Base-by-base conservation (phyloP, 2,888 invertebrate genomes). In the Chrysopilus asiliformis region DNA sequence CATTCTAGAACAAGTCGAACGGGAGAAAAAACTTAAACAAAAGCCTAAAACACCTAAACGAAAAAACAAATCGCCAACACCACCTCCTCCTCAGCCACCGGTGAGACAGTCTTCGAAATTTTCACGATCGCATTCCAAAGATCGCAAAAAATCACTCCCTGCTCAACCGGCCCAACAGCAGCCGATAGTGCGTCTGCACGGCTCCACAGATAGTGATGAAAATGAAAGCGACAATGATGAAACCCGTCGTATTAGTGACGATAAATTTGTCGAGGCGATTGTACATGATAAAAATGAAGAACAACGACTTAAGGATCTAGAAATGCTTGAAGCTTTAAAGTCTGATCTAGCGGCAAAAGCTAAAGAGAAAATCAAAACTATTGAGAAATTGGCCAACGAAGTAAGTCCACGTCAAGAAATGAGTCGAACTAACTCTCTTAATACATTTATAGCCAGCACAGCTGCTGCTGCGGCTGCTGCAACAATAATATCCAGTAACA, bases 311-410 rank as follows among this genome's bases (percentile, higher is more conserved):
- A 75, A 72, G 48, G 82, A 83, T 51, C 55, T 81, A 44, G 70
- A 71, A 49, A 72, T 76, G 51, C 58, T 83, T 43, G 76, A 79
- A 50, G 64, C 72, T 43, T 55, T 77, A 7, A 75, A 76, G 48
- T 68, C 73, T 47, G 72, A 74, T 44, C 58, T 73, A 55, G 71
- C 79, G 38, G 68, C 79, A 42, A 79, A 83, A 58, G 82, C 83
- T 2, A 79, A 78, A 49, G 79, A 79, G 52, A 62, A 62, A 45
- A 60, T 60, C 15, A 58, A 55, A 41, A 65, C 68, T 3, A 58
- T 76, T 38, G 74, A 75, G 43, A 72, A 72, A 52, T 53, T 57
- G 52, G 53, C 53, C 30, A 50, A 47, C 32, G 48, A 47, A 46
- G 45, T 45, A 43, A 47, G 46, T 47, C 46, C 49, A 20, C 40